These are phyloP conservation scores for Papilio demoleus DNA, from an alignment of 2,888 invertebrate species.

Conservation along the genomic window DNA sequence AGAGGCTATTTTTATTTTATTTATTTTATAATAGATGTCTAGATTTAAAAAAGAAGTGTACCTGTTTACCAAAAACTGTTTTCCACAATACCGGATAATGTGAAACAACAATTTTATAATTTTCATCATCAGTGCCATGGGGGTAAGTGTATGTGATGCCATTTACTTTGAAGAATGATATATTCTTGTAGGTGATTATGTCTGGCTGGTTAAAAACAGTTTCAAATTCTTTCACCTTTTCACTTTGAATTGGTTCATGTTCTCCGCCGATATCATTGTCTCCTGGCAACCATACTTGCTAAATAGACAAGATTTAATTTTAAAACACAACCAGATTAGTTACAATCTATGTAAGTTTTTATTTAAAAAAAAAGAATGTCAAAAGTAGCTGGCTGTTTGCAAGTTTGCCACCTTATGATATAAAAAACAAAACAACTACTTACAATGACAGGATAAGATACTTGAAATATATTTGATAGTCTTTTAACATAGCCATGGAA, in stretches of 20 bases:
- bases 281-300: slow-evolving; percentile 95
- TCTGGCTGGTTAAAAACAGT: slow-evolving; percentile 89
- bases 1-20: too few species aligned
- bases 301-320: slow-evolving; percentile 49
- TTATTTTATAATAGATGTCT: too few species aligned
- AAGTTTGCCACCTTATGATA: too few species aligned
- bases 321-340: too few species aligned
- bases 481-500: slow-evolving; percentile 90
- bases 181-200: slow-evolving; percentile 83
- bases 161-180: slow-evolving; percentile 90
- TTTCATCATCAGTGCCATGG: slow-evolving; percentile 69
- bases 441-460: slow-evolving; percentile 62
- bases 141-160: slow-evolving; percentile 86
- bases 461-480: slow-evolving; percentile 80
- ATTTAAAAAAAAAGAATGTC: too few species aligned
- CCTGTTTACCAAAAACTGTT: slow-evolving; percentile 69
- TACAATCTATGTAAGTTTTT: too few species aligned
- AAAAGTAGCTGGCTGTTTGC: too few species aligned
- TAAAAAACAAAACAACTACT: too few species aligned
- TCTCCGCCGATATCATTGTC: slow-evolving; percentile 99
- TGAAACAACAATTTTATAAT: slow-evolving; percentile 87
- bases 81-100: slow-evolving; percentile 86
- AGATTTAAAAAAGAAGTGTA: slow-evolving; percentile 47
- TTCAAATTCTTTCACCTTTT: slow-evolving; percentile 89
- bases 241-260: slow-evolving; percentile 86